Conservation (phyloP, 2,888 invertebrate genomes). For the Trichacis sp. region DNA sequence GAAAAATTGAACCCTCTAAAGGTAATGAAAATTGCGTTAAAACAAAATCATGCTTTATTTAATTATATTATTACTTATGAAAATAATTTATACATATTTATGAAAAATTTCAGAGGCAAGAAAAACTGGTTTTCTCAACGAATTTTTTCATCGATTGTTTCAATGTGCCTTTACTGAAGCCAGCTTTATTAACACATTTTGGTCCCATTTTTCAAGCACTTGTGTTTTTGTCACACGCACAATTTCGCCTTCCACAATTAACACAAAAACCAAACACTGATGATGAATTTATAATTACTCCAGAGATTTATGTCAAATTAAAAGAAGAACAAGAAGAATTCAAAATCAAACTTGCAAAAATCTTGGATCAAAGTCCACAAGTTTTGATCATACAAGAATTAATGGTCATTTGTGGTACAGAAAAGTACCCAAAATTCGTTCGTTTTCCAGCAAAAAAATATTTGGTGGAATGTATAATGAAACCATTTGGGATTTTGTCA, state of each 20-base stretch:
- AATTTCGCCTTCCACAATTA: slow-evolving; percentile 73
- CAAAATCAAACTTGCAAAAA: slow-evolving; percentile 69
- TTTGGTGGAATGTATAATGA: slow-evolving; percentile 73
- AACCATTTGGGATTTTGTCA: slow-evolving; percentile 75
- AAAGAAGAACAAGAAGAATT: slow-evolving; percentile 71
- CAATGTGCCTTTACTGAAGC: slow-evolving; percentile 47
- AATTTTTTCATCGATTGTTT: slow-evolving; percentile 70
- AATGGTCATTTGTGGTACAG: slow-evolving; percentile 74
- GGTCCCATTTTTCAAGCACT: slow-evolving; percentile 74
- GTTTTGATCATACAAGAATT: slow-evolving; percentile 77
- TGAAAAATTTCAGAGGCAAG: slow-evolving; percentile 69
- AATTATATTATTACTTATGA: no score
- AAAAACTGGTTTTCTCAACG: slow-evolving; percentile 71
- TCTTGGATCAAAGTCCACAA: slow-evolving; percentile 74
- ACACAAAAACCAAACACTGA: no score
- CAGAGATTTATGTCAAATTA: slow-evolving; percentile 71
- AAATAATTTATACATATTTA: background rate
- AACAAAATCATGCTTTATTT: no score
- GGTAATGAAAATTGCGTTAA: slow-evolving; percentile 57
- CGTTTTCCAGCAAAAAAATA: slow-evolving; percentile 74
- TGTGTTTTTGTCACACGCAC: slow-evolving; percentile 78
- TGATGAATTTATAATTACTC: slow-evolving; percentile 71
- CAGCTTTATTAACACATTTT: slow-evolving; percentile 52
- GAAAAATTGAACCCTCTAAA: slow-evolving; percentile 68
- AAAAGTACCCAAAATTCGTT: slow-evolving; percentile 75